phyloP scores from a whole-genome alignment of 1,140 invertebrate genomes.

The Zaprionus kolodkinae region DNA sequence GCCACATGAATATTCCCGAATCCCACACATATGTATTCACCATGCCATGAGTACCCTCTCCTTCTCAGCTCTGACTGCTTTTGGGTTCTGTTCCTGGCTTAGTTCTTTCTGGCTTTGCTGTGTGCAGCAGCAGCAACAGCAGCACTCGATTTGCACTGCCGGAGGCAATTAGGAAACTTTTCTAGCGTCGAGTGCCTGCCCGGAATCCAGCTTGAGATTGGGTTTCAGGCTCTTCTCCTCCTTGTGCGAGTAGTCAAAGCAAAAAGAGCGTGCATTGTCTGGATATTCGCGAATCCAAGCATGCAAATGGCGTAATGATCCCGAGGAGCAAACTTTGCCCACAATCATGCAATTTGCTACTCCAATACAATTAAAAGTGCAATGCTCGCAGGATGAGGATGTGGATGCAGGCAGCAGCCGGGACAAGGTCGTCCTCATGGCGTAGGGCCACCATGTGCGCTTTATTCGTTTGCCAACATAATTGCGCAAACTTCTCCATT shows the following conservation, averaged over 20 bases:
- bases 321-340: constrained; percentile 31
- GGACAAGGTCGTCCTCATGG: constrained; percentile 14
- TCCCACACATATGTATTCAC: neutral
- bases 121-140: neutral
- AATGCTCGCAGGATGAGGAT: constrained; percentile 1
- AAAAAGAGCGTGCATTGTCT: constrained; percentile 14
- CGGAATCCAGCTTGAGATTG: constrained; percentile 14
- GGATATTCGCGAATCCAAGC: constrained; percentile 28
- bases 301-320: constrained; percentile 17
- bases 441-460: constrained; percentile 35
- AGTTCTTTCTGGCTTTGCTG: constrained; percentile 41
- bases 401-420: neutral
- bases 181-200: constrained; percentile 26
- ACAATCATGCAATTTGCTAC: constrained; percentile 41
- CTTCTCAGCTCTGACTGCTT: constrained; percentile 2
- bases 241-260: constrained; percentile 27
- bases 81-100: constrained; percentile 12
- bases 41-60: neutral
- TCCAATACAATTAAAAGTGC: constrained; percentile 44
- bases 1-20: constrained; percentile 6
- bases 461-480: constrained; percentile 57
- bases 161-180: constrained; percentile 52
- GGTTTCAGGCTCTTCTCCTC: neutral
- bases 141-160: constrained; percentile 41
- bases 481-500: constrained; percentile 50